Evolutionary conservation across 2,797 vertebrate species (phyloP).

Genomic region (Cygnus olor): DNA sequence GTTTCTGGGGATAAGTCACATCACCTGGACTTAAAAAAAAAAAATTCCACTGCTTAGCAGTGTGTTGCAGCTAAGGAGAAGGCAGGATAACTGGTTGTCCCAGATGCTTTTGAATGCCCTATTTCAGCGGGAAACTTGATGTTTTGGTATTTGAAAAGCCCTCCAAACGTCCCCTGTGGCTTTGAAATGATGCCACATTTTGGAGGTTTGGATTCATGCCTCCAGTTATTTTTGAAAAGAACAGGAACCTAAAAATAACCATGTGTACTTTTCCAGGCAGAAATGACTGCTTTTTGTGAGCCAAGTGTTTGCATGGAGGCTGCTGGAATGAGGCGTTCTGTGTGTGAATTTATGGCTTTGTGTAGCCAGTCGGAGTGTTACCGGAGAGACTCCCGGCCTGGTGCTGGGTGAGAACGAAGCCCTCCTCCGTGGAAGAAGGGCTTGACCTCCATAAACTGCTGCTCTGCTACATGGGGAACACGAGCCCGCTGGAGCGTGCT

Average conservation of each 20-base stretch:
- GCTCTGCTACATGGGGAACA: background rate
- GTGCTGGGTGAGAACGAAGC: background rate
- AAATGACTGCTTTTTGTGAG: slow-evolving; percentile 4
- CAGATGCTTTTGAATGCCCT: background rate
- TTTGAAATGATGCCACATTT: slow-evolving; percentile 57
- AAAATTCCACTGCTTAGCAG: background rate
- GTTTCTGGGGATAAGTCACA: background rate
- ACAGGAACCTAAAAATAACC: slow-evolving; percentile 72
- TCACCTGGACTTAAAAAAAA: background rate
- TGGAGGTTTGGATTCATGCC: slow-evolving; percentile 42
- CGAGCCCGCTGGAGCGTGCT: background rate
- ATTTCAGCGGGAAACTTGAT: slow-evolving; percentile 22
- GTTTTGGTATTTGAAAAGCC: slow-evolving; percentile 52
- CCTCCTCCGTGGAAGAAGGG: background rate
- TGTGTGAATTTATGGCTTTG: slow-evolving; percentile 21
- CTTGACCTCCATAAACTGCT: background rate
- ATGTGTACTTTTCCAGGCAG: slow-evolving; percentile 63
- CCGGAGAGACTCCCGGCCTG: background rate
- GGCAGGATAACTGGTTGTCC: background rate
- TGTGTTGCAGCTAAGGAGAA: background rate
- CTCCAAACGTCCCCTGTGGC: slow-evolving; percentile 54
- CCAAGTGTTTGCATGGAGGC: slow-evolving; percentile 43
- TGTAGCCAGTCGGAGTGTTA: background rate
- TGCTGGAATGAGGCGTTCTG: background rate
- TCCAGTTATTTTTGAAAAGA: slow-evolving; percentile 59